Evolutionary conservation across 2,113 vertebrate species (phyloP), one percentile per base, ranked within the genome.

Genomic region (Onychorhynchus coronatus): DNA sequence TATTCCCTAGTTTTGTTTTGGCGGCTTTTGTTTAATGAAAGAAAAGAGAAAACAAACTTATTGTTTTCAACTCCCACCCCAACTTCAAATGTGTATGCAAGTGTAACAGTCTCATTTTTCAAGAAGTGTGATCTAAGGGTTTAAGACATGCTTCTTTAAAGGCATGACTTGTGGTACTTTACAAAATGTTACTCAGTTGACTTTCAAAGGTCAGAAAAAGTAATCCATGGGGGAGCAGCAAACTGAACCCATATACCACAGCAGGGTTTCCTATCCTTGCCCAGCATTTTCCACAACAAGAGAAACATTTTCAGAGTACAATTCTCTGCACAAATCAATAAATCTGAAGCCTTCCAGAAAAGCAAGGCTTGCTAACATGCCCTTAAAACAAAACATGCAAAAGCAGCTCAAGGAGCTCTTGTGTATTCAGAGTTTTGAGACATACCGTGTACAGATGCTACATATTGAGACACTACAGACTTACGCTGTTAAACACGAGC

Each of bases 151-250:
- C 31, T 63, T 88, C 59, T 93, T 88, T 78, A 91, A 92, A 94
- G 24, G 31, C 88, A 85, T 70, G 93, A 96, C 85, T 95, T 93
- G 83, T 68, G 85, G 92, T 77, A 75, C 85, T 91, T 94, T 15
- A 68, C 56, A 93, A 95, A 97, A 92, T 81, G 79, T 81, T 95
- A 74, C 30, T 35, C 31, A 17, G 75, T 77, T 68, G 24, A 94
- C 31, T 93, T 97, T 88, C 75, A 92, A 93, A 96, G 68, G 79
- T 93, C 88, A 96, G 44, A 95, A 90, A 93, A 92, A 94, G 83
- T 71, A 93, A 78, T 55, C 73, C 65, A 52, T 23, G 24, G 52
- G 65, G 44, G 85, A 93, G 56, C 55, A 78, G 52, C 49, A 86
- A 96, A 93, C 85, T 42, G 72, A 94, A 84, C 65, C 68, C 93